Conservation (phyloP, 2,797 vertebrate species). For the Phylloscopus collybita region DNA sequence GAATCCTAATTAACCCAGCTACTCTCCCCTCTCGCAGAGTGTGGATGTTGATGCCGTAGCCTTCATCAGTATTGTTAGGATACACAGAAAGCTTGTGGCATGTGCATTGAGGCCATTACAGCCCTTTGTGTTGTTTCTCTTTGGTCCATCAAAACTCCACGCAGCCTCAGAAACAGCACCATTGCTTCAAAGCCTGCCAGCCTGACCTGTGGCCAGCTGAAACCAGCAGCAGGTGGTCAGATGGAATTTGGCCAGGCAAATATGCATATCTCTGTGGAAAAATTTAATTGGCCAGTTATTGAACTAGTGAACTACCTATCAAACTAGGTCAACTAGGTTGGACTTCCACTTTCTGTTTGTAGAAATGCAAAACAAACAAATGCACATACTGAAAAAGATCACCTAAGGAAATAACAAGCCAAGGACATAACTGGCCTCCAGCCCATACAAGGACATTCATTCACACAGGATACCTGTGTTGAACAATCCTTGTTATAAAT, state of each 20-base stretch:
- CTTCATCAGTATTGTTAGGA: neutral
- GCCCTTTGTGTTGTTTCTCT: neutral
- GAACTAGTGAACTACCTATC: neutral
- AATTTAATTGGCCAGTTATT: neutral
- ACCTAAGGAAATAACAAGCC: neutral
- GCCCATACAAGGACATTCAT: neutral
- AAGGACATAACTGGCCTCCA: neutral
- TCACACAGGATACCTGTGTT: neutral
- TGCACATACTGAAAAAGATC: neutral
- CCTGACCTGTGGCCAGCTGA: neutral
- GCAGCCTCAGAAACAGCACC: neutral
- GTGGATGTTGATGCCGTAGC: neutral
- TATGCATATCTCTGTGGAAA: neutral
- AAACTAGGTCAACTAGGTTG: neutral
- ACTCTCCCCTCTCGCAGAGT: neutral
- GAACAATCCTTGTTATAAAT: slow-evolving; percentile 15
- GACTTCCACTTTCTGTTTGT: slow-evolving; percentile 42
- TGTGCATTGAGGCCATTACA: neutral
- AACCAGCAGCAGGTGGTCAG: neutral
- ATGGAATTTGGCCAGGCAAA: neutral
- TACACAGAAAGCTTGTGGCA: neutral
- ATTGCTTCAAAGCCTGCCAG: neutral
- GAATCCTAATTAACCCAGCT: neutral
- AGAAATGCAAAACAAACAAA: slow-evolving; percentile 5
- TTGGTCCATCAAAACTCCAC: neutral